Evolutionary conservation across 2,113 vertebrate genomes (phyloP).

Genomic region (Craseonycteris thonglongyai): DNA sequence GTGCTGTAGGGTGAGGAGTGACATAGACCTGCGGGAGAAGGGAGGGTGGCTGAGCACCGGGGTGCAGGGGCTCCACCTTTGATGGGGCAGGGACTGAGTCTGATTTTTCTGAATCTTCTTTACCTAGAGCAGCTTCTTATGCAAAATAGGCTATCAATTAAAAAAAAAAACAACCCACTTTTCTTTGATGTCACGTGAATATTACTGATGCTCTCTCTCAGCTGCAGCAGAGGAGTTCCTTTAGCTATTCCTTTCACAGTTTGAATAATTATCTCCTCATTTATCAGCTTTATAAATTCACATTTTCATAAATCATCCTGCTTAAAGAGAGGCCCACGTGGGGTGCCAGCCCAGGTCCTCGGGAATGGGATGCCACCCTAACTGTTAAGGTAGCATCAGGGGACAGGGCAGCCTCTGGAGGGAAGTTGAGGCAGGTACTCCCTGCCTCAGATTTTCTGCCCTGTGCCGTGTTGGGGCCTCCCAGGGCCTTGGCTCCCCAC

Average conservation of each 20-base stretch:
- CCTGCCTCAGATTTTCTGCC: not conserved
- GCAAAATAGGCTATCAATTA: slow-evolving; percentile 1
- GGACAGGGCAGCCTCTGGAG: not conserved
- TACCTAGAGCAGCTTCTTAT: not conserved
- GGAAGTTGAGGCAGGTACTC: not conserved
- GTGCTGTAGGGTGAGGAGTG: accelerated
- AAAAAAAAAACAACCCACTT: not conserved
- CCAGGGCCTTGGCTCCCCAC: not conserved
- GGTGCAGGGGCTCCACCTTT: not conserved
- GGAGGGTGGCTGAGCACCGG: not conserved
- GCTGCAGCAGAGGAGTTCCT: not conserved
- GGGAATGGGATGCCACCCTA: accelerated
- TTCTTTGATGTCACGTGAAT: not conserved
- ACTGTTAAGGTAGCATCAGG: accelerated
- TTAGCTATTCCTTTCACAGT: slow-evolving; percentile 32
- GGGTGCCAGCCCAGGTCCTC: not conserved
- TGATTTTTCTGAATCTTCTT: not conserved
- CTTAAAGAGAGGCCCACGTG: not conserved
- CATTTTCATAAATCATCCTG: slow-evolving; percentile 52
- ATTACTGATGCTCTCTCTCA: not conserved
- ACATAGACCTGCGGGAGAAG: no score
- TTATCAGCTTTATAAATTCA: slow-evolving; percentile 52
- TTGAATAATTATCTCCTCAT: slow-evolving; percentile 49
- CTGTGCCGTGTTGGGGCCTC: not conserved
- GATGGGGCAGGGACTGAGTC: not conserved